Base-by-base conservation (phyloP, 2,113 vertebrate species). In the Nesoenas mayeri region DNA sequence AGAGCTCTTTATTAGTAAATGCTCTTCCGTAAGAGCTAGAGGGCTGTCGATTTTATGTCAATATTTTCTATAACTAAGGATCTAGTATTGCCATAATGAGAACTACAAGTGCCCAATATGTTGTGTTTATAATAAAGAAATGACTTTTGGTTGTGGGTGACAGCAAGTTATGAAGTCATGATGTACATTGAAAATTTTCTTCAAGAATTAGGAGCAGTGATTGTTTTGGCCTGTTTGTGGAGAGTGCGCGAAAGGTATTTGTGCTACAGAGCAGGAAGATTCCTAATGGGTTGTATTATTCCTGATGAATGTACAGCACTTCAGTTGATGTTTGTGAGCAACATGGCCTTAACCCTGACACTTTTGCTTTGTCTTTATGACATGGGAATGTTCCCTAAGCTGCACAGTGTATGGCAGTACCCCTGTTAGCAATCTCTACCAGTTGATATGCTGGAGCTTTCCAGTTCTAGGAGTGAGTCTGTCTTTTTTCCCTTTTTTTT, bases 61-160 rank as follows among this genome's bases (percentile, higher is more conserved):
- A 29, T 91, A 95, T 97, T 97, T 97, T 98, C 98, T 97, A 97
- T 97, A 97, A 95, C 80, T 98, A 97, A 97, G 95, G 98, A 97
- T 96, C 96, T 98, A 95, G 96, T 98, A 96, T 98, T 98, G 98
- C 99, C 98, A 98, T 99, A 98, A 98, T 98, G 89, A 97, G 98
- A 98, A 98, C 97, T 97, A 5, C 40, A 99, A 99, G 98, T 99
- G 98, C 98, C 98, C 98, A 98, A 93, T 96, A 96, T 89, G 79
- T 94, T 97, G 82, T 96, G 91, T 97, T 97, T 97, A 83, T 95
- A 97, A 93, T 60, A 93, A 97, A 92, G 88, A 97, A 97, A 95
- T 89, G 15, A 67, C 61, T 92, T 95, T 79, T 6, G 18, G 89
- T 84, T 97, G 79, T 96, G 93, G 95, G 94, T 95, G 95, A 94